Base-by-base conservation (phyloP, 2,797 vertebrate genomes). In the Alcedo quadribrachys region DNA sequence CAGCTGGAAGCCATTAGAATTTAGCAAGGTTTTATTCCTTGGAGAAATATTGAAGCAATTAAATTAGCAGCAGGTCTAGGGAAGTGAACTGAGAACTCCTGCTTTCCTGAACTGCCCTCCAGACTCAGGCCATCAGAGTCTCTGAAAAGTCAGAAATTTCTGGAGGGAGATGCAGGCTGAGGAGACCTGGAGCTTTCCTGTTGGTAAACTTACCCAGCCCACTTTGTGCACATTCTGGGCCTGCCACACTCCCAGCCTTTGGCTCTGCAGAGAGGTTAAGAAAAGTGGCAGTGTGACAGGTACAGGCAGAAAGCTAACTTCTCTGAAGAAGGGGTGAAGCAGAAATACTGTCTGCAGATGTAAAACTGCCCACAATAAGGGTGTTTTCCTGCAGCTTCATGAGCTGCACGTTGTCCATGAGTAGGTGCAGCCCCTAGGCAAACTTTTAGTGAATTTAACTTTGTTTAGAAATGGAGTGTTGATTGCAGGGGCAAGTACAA, bases 1-100 rank as follows among this genome's bases (percentile, higher is more conserved):
- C 89, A 92, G 89, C 89, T 93, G 93, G 85, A 91, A 91, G 42
- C 25, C 67, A 81, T 95, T 92, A 91, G 33, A 92, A 86, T 79
- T 85, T 73, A 86, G 70, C 63, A 85, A 91, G 40, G 63, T 85
- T 91, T 76, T 93, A 74, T 51, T 94, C 89, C 58, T 85, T 53
- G n/a, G 81, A 80, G 76, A 93, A 89, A 63, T 75, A 51, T 77
- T 93, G 55, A 79, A 87, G 73, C 70, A 79, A 88, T 93, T 95
- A 88, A 86, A 94, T 81, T 76, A 92, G 53, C 87, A 90, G 77
- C 53, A 93, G 89, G 68, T 48, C 40, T 79, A 81, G 51, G 37
- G 89, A 91, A 87, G 28, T 27, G 57, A 93, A 85, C 62, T 19
- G 28, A 91, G 81, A 85, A 33, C 28, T 55, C 79, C 58, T 8